Evolutionary conservation across 2,113 vertebrate species (phyloP).

Genomic region (Notothenia rossii): DNA sequence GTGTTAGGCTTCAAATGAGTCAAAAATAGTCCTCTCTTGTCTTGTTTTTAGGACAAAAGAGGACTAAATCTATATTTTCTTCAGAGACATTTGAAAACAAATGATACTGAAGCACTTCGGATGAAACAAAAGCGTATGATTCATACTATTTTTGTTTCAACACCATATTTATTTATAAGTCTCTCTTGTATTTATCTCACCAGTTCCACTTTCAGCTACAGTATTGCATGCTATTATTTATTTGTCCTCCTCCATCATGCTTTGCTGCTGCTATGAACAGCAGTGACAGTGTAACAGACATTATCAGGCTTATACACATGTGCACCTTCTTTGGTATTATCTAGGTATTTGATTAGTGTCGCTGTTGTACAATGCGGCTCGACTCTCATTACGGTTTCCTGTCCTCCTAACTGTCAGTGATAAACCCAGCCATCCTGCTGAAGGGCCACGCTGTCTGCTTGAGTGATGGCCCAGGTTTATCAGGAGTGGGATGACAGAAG

Average conservation of each 20-base stretch:
- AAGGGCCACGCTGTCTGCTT: constrained; percentile 31
- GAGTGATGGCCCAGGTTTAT: constrained; percentile 52
- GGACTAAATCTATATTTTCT: constrained; percentile 17
- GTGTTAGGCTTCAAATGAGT: constrained; percentile 5
- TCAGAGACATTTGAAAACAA: neutral
- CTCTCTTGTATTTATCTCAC: neutral
- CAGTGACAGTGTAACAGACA: neutral
- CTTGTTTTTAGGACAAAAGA: neutral
- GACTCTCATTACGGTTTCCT: constrained; percentile 10
- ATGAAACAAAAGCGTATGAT: neutral
- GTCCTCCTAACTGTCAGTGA: constrained; percentile 45
- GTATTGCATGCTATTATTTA: neutral
- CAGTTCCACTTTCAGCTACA: neutral
- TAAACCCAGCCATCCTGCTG: constrained; percentile 41
- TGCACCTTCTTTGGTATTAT: constrained; percentile 19
- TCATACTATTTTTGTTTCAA: neutral
- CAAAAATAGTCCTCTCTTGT: constrained; percentile 3
- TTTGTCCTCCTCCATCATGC: neutral
- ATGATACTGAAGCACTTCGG: neutral
- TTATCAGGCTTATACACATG: constrained; percentile 41
- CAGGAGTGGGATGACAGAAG: constrained; percentile 3
- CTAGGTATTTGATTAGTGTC: constrained; percentile 24
- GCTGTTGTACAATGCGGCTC: constrained; percentile 9
- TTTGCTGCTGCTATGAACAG: constrained; percentile 2
- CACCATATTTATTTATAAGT: constrained; percentile 1